These are phyloP conservation scores for Ochropleura leucogaster DNA, from an alignment of 2,888 invertebrate genomes.

Conservation along the genomic window DNA sequence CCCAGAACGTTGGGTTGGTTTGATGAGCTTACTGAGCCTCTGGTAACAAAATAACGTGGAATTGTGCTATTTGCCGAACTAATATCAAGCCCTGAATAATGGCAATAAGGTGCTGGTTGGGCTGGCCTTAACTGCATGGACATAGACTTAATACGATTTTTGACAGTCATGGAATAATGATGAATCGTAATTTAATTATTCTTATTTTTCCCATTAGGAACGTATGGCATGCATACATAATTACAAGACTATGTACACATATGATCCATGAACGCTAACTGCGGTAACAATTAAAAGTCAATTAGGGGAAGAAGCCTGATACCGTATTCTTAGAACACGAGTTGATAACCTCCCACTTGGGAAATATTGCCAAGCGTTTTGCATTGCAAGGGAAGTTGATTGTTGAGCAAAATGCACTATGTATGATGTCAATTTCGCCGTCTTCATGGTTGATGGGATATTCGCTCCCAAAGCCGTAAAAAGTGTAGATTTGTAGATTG, in stretches of 20 bases:
- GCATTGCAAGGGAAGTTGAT: background rate
- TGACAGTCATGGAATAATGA: too few species aligned
- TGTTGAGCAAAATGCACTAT: background rate
- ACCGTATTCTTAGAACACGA: constrained; percentile 29
- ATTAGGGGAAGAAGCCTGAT: constrained; percentile 43
- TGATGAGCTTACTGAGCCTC: background rate
- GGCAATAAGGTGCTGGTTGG: background rate
- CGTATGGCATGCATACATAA: background rate
- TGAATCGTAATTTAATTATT: background rate
- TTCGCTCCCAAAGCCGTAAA: background rate
- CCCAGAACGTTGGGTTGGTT: too few species aligned
- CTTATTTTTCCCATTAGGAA: too few species aligned
- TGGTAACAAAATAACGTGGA: background rate
- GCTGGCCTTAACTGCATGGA: too few species aligned
- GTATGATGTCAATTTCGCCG: background rate
- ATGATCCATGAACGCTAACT: constrained; percentile 40
- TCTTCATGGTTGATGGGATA: background rate
- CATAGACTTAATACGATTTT: too few species aligned
- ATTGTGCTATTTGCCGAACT: background rate
- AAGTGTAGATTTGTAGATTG: background rate
- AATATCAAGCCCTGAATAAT: background rate
- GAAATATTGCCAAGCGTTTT: constrained; percentile 6
- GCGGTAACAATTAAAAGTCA: constrained; percentile 58
- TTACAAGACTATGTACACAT: constrained; percentile 12
- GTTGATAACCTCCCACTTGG: constrained; percentile 1